These are phyloP conservation scores for Rhopalosiphum maidis DNA, from an alignment of 1,140 invertebrate genomes.

Conservation along the genomic window DNA sequence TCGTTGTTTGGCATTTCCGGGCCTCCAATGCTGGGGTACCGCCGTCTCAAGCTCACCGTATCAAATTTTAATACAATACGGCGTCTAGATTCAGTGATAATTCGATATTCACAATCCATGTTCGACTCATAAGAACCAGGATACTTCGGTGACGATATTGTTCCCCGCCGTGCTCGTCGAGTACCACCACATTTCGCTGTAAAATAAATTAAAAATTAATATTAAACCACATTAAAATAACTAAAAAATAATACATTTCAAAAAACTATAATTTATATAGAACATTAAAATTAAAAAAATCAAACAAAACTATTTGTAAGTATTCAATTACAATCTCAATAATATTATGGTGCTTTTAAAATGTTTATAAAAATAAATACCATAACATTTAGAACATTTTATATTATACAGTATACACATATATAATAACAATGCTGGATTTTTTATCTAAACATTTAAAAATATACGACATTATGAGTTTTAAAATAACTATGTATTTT, in stretches of 20 bases:
- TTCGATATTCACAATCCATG: constrained; percentile 80
- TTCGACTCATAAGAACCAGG: constrained; percentile 73
- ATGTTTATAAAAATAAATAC: background rate
- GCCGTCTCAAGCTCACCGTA: constrained; percentile 75
- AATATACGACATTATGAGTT: background rate
- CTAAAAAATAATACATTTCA: background rate
- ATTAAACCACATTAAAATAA: background rate
- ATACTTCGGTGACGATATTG: constrained; percentile 84
- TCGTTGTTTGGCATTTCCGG: background rate
- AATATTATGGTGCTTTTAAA: too few species aligned
- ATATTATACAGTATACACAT: background rate
- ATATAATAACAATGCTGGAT: background rate
- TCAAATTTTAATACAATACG: constrained; percentile 70
- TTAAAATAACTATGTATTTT: background rate
- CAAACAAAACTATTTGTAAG: too few species aligned
- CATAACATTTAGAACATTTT: background rate
- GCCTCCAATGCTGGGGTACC: constrained; percentile 63
- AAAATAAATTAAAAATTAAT: background rate
- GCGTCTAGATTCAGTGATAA: constrained; percentile 77
- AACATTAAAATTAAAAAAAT: too few species aligned
- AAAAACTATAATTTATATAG: too few species aligned
- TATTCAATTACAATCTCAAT: too few species aligned
- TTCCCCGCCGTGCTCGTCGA: constrained; percentile 70
- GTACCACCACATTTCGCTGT: constrained; percentile 74
- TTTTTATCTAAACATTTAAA: background rate